Evolutionary conservation across 2,113 vertebrate genomes (phyloP).

Genomic region (Romanogobio albipinnatus): DNA sequence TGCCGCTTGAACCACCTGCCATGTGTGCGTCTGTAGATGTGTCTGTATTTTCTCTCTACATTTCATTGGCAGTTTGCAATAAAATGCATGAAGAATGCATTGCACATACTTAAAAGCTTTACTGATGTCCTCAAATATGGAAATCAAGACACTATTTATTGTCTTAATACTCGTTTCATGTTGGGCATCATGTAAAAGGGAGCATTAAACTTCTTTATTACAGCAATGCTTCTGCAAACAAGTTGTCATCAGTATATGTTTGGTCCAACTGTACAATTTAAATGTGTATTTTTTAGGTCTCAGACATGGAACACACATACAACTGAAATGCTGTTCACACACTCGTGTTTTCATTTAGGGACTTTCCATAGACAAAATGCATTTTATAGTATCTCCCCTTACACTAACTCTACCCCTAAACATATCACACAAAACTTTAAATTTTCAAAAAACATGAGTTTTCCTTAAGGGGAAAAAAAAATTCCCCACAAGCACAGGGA

Average conservation of each 20-base stretch:
- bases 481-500: no score
- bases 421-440: no score
- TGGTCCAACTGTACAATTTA: not conserved
- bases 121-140: not conserved
- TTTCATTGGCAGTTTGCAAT: no score
- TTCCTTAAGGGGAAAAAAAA: no score
- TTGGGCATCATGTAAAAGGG: not conserved
- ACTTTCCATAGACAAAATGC: no score
- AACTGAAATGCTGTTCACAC: no score
- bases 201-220: not conserved
- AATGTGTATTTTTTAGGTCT: no score
- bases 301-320: no score
- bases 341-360: no score
- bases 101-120: not conserved
- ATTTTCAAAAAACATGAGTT: no score
- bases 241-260: not conserved
- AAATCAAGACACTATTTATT: not conserved
- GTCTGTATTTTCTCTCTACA: not conserved
- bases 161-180: not conserved
- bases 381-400: no score
- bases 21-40: not conserved
- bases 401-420: no score
- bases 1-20: not conserved
- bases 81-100: not conserved
- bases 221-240: not conserved